Percentiles rank a stretch among this genome's conserved stretches.
Evolutionary conservation across 2,797 vertebrate genomes (phyloP).

Genomic region (Pipistrellus nathusii): DNA sequence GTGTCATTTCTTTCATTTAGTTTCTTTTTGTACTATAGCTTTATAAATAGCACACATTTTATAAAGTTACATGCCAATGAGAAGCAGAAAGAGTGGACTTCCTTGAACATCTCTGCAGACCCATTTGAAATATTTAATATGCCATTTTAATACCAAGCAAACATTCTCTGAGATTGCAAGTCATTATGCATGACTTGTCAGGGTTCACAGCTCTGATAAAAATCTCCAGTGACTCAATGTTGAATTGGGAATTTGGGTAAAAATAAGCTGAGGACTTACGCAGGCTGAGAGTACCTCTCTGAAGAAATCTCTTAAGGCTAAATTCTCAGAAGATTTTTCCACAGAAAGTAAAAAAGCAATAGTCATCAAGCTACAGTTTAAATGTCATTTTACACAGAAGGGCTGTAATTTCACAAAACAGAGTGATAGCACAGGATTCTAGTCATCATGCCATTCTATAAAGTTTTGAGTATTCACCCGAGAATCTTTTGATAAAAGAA

Average conservation of each 20-base stretch:
- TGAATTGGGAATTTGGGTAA: constrained; percentile 69
- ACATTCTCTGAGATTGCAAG: constrained; percentile 75
- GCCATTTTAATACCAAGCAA: constrained; percentile 78
- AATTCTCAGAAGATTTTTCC: constrained; percentile 64
- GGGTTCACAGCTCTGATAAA: constrained; percentile 69
- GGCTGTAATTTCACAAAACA: constrained; percentile 10
- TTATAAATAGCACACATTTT: constrained; percentile 41
- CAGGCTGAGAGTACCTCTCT: constrained; percentile 36
- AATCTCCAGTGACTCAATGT: constrained; percentile 71
- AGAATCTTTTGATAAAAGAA: background rate
- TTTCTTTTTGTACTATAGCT: background rate
- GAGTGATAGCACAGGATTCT: background rate
- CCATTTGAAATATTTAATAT: constrained; percentile 83
- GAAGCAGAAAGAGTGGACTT: constrained; percentile 62
- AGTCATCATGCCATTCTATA: background rate
- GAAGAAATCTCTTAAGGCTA: constrained; percentile 40
- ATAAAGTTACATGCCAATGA: constrained; percentile 61
- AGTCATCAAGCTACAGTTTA: constrained; percentile 33
- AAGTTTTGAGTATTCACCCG: background rate
- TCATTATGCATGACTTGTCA: constrained; percentile 70
- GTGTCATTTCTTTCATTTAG: background rate
- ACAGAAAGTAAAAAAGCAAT: constrained; percentile 31
- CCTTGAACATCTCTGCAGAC: constrained; percentile 69
- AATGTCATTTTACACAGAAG: constrained; percentile 57
- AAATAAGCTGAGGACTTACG: constrained; percentile 72